Evolutionary conservation across 2,113 vertebrate genomes (phyloP).

Genomic region (Daphoenositta chrysoptera): DNA sequence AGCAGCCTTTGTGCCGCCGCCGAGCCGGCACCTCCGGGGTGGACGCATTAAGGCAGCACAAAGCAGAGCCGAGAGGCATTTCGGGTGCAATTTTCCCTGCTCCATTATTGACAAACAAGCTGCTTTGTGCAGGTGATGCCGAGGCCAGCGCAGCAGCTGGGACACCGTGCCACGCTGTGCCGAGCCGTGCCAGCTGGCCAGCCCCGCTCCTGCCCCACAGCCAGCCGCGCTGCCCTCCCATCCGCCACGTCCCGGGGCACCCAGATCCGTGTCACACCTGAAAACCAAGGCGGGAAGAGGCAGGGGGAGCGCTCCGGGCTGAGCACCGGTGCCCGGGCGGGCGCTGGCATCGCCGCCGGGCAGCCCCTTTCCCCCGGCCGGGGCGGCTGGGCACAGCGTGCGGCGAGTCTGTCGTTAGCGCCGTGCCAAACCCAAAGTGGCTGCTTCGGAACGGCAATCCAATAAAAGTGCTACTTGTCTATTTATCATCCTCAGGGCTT

Average conservation of each 20-base stretch:
- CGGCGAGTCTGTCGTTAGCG: conserved; percentile 76
- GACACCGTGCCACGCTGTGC: background rate
- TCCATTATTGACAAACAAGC: conserved; percentile 70
- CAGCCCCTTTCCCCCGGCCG: background rate
- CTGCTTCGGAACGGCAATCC: conserved; percentile 78
- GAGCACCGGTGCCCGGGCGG: fast-evolving
- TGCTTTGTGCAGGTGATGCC: conserved; percentile 46
- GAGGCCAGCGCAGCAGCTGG: conserved; percentile 4
- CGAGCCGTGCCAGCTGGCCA: background rate
- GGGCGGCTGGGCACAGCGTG: background rate
- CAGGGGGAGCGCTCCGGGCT: fast-evolving
- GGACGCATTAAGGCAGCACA: conserved; percentile 38
- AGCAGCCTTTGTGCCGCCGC: background rate
- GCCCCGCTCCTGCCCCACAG: background rate
- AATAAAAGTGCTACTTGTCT: conserved; percentile 80
- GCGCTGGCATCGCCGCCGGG: background rate
- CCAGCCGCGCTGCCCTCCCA: background rate
- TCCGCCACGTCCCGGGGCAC: background rate
- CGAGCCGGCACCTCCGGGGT: background rate
- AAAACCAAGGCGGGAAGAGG: background rate
- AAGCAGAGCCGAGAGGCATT: conserved; percentile 53
- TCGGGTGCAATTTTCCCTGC: conserved; percentile 59
- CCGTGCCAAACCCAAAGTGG: conserved; percentile 79
- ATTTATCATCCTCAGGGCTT: conserved; percentile 84
- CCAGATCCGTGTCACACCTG: background rate